Percentiles rank a stretch among this genome's conserved stretches.
Conservation (phyloP, 2,888 invertebrate species). For the Stenchaetothrips biformis region DNA sequence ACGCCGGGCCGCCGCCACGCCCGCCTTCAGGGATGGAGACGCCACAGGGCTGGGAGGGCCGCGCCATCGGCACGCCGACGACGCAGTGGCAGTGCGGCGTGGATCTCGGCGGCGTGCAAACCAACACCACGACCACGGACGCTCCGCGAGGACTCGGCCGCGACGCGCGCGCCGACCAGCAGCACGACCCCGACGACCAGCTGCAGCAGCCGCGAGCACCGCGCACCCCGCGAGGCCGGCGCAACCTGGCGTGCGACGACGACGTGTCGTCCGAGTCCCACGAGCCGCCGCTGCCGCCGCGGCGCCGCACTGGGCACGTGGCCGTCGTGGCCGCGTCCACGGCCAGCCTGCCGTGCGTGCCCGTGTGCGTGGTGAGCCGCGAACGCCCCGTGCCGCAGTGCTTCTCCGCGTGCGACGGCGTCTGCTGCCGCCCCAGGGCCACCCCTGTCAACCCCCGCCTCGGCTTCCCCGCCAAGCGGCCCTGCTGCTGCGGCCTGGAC, state of each 20-base stretch:
- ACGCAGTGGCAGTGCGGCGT: conserved; percentile 4
- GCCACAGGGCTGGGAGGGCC: too few relatives aligned
- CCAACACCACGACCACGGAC: background rate
- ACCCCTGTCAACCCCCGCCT: background rate
- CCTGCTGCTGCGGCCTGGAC: conserved; percentile 13
- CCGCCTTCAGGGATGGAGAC: too few relatives aligned
- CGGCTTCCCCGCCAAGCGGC: conserved; percentile 11
- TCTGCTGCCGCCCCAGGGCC: background rate
- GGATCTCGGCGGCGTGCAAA: background rate
- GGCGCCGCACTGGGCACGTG: background rate
- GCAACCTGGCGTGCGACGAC: too few relatives aligned
- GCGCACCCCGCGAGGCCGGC: too few relatives aligned
- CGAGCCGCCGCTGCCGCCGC: background rate
- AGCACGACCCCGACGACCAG: background rate
- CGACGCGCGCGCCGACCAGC: background rate
- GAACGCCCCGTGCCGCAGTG: background rate
- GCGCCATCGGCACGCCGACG: too few relatives aligned
- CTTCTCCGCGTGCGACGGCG: background rate
- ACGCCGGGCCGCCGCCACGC: too few relatives aligned
- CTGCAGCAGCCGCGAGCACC: background rate
- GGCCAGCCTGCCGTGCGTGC: background rate
- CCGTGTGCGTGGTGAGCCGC: background rate
- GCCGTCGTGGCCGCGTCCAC: background rate
- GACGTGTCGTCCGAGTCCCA: background rate
- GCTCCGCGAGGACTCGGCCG: background rate